These are phyloP conservation scores for Heliconius hermathena DNA, from an alignment of 1,140 invertebrate genomes.

Conservation along the genomic window DNA sequence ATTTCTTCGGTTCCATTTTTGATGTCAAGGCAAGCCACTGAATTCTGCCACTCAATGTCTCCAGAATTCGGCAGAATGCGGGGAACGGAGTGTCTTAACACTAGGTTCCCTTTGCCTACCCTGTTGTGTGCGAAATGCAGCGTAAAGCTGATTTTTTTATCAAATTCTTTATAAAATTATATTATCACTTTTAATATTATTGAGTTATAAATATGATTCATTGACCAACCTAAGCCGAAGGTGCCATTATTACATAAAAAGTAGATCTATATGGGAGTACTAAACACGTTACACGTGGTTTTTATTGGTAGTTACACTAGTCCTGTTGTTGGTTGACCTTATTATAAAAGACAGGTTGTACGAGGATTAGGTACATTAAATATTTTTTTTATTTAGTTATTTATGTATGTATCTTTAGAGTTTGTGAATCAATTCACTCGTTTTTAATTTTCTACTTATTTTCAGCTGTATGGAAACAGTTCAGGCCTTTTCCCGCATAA, in stretches of 20 bases:
- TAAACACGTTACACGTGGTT: constrained; percentile 38
- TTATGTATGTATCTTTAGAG: neutral
- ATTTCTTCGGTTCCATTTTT: too few species aligned
- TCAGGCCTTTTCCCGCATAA: too few species aligned
- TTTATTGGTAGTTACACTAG: constrained; percentile 21
- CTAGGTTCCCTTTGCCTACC: too few species aligned
- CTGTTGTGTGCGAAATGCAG: too few species aligned
- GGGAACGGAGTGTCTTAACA: too few species aligned
- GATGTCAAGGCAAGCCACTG: too few species aligned
- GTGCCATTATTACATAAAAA: constrained; percentile 35
- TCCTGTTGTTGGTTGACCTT: neutral
- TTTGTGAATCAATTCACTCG: too few species aligned
- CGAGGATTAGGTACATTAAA: constrained; percentile 33
- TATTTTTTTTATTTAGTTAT: neutral
- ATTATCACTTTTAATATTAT: neutral
- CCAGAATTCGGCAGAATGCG: too few species aligned
- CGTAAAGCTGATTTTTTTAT: too few species aligned
- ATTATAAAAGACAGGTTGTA: constrained; percentile 31
- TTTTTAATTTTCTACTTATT: too few species aligned
- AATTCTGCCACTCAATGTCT: too few species aligned
- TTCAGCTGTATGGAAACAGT: too few species aligned
- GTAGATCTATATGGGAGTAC: constrained; percentile 26
- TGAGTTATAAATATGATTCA: neutral
- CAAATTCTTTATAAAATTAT: neutral
- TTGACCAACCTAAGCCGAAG: neutral